These are phyloP conservation scores for Takifugu ocellatus DNA, from an alignment of 2,797 vertebrate species.

Conservation along the genomic window DNA sequence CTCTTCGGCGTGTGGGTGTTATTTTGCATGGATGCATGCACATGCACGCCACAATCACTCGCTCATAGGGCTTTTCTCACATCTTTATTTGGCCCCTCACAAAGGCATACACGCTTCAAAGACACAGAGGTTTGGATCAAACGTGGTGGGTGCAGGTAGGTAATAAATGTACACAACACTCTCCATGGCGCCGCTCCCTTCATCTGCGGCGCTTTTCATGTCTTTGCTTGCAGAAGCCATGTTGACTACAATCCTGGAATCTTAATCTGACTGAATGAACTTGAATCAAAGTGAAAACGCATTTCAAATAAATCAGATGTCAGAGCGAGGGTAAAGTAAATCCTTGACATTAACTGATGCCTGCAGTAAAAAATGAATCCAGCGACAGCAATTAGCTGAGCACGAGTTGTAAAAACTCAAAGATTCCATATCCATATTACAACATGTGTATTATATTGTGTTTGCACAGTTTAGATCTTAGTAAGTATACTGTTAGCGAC, in stretches of 20 bases:
- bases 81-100: conserved; percentile 61
- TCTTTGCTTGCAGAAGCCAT: conserved; percentile 58
- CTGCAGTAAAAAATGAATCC: conserved; percentile 35
- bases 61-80: conserved; percentile 39
- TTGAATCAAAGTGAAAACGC: conserved; percentile 59
- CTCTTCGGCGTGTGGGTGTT: not conserved
- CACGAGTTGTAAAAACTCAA: conserved; percentile 10
- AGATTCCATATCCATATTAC: not conserved
- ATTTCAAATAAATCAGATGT: conserved; percentile 57
- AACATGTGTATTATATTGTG: conserved; percentile 16
- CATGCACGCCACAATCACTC: conserved; percentile 30
- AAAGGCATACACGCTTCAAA: conserved; percentile 74
- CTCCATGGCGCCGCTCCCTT: conserved; percentile 57
- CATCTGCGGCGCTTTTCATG: conserved; percentile 72
- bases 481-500: too few species aligned
- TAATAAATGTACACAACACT: conserved; percentile 61
- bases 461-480: conserved; percentile 10
- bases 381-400: conserved; percentile 34
- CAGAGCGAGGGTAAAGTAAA: conserved; percentile 9
- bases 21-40: not conserved
- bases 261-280: conserved; percentile 68
- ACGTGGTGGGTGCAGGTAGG: conserved; percentile 56
- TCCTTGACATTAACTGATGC: conserved; percentile 5
- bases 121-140: conserved; percentile 62
- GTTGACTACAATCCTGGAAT: conserved; percentile 65